A percentile compares a stretch with the other conserved stretches of the same genome.
Conservation (phyloP, 2,888 invertebrate species). For the Lucinisca nassula region DNA sequence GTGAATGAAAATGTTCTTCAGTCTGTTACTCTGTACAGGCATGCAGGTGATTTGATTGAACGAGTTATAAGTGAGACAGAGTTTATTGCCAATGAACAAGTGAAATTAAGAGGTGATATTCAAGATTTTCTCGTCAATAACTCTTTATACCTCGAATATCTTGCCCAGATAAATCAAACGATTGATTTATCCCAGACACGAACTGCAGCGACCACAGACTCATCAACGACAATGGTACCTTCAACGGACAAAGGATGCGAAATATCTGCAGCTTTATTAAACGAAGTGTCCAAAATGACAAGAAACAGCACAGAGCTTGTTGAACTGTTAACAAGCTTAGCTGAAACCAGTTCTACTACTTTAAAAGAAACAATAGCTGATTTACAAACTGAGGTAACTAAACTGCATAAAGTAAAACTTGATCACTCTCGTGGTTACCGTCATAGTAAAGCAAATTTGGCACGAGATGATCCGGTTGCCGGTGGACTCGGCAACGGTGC, state of each 20-base stretch:
- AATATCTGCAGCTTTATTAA: constrained; percentile 48
- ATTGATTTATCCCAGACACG: background rate
- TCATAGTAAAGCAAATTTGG: constrained; percentile 21
- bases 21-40: constrained; percentile 76
- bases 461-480: constrained; percentile 56
- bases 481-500: constrained; percentile 42
- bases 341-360: constrained; percentile 76
- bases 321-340: constrained; percentile 78
- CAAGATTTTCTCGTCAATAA: constrained; percentile 64
- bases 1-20: constrained; percentile 79
- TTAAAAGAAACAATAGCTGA: constrained; percentile 67
- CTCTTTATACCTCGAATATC: constrained; percentile 48
- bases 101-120: constrained; percentile 71
- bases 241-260: constrained; percentile 40
- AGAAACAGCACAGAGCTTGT: constrained; percentile 69
- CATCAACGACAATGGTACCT: background rate
- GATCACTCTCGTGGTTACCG: background rate
- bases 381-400: constrained; percentile 74
- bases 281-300: constrained; percentile 62
- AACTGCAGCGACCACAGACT: constrained; percentile 44
- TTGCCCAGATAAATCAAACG: background rate
- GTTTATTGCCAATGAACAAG: constrained; percentile 75
- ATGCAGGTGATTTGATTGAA: constrained; percentile 77
- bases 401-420: constrained; percentile 67
- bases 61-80: constrained; percentile 78